Conservation (phyloP, 2,113 vertebrate species). For the Petrocephalus zakoni region DNA sequence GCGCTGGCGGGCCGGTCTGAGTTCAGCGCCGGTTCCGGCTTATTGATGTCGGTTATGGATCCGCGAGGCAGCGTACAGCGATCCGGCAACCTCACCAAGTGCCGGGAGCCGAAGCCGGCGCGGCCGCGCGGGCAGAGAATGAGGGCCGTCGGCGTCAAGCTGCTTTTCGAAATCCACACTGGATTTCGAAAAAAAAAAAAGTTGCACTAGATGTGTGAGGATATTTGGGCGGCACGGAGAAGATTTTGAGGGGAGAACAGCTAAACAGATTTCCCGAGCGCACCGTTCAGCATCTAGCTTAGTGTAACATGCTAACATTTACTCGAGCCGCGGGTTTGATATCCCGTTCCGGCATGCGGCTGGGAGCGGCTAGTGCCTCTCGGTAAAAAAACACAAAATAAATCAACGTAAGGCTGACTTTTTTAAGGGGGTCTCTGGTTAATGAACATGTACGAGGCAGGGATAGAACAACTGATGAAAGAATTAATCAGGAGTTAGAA, state of each 20-base stretch:
- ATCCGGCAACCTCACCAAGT: neutral
- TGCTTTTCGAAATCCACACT: neutral
- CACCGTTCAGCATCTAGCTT: conserved; percentile 32
- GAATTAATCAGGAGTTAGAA: neutral
- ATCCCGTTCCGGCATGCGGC: conserved; percentile 4
- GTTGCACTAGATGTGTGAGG: neutral
- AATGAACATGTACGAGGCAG: neutral
- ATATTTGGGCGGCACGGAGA: conserved; percentile 38
- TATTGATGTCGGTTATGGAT: neutral
- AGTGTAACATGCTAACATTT: conserved; percentile 35
- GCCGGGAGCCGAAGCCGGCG: neutral
- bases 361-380: neutral
- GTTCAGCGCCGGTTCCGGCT: neutral
- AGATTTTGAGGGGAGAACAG: conserved; percentile 30
- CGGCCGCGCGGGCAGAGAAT: neutral
- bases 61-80: neutral
- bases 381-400: neutral
- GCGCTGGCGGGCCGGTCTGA: conserved; percentile 35
- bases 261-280: conserved; percentile 24
- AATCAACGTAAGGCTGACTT: neutral
- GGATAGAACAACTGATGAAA: neutral
- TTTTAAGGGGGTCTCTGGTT: neutral
- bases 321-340: conserved; percentile 31
- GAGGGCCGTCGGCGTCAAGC: neutral
- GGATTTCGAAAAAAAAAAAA: neutral